Evolutionary conservation across 2,113 vertebrate genomes (phyloP).

Genomic region (Anguilla rostrata): DNA sequence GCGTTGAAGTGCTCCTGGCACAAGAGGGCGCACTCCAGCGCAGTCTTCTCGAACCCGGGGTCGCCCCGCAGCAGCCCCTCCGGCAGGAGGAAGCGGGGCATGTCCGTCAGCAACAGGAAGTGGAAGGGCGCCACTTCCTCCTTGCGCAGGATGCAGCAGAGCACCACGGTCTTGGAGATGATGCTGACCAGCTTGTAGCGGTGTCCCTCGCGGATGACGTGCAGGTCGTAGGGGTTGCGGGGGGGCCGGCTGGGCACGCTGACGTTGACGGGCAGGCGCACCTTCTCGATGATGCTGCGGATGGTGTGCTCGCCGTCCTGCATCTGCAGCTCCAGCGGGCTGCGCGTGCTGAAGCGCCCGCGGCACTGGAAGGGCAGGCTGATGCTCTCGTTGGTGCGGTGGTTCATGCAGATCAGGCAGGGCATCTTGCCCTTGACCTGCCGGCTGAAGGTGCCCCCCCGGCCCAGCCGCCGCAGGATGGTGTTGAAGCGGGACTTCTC

Average conservation of each 20-base stretch:
- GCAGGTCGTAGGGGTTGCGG: constrained; percentile 90
- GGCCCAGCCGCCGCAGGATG: constrained; percentile 86
- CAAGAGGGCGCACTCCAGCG: constrained; percentile 81
- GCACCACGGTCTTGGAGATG: constrained; percentile 95
- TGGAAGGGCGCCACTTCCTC: constrained; percentile 88
- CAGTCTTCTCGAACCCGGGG: constrained; percentile 80
- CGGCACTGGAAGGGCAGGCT: constrained; percentile 95
- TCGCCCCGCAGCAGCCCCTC: constrained; percentile 79
- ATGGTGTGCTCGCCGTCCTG: constrained; percentile 95
- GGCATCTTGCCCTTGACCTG: constrained; percentile 86
- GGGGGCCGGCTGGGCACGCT: constrained; percentile 87
- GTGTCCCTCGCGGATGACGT: constrained; percentile 91
- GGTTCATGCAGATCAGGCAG: constrained; percentile 97
- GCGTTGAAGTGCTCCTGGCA: constrained; percentile 87
- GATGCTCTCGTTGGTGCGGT: constrained; percentile 96
- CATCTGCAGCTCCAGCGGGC: constrained; percentile 92
- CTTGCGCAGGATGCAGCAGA: constrained; percentile 87
- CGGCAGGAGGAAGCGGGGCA: constrained; percentile 89
- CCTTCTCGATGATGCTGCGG: constrained; percentile 94
- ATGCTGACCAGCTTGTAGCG: constrained; percentile 97
- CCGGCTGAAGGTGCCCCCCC: constrained; percentile 66
- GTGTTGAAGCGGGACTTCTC: constrained; percentile 91
- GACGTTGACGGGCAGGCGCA: constrained; percentile 92
- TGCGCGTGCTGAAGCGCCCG: constrained; percentile 94
- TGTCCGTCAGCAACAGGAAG: constrained; percentile 88